phyloP scores from a whole-genome alignment of 2,888 invertebrate genomes.

The Noctua janthe region DNA sequence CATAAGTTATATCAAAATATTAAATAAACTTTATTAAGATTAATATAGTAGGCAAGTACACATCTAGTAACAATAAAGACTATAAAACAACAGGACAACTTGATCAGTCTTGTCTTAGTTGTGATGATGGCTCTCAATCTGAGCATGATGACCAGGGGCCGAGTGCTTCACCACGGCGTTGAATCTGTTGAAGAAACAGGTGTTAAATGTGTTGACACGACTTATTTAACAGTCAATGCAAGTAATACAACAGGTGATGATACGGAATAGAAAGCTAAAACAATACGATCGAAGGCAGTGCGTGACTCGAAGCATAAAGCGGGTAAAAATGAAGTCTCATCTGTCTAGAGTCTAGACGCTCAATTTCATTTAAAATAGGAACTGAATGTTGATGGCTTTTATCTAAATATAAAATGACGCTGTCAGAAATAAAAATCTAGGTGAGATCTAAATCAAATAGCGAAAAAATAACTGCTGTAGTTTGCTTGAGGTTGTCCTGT shows the following conservation, averaged over 20 bases:
- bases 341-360: slow-evolving; percentile 43
- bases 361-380: slow-evolving; percentile 23
- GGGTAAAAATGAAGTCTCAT: slow-evolving; percentile 20
- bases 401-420: slow-evolving; percentile 3
- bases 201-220: slow-evolving; percentile 1
- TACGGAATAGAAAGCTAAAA: slow-evolving; percentile 54
- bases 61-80: slow-evolving; percentile 84
- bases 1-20: slow-evolving; percentile 56
- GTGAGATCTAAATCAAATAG: background rate
- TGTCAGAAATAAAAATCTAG: background rate
- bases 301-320: slow-evolving; percentile 59
- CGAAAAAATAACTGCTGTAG: background rate
- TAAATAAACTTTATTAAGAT: slow-evolving; percentile 71
- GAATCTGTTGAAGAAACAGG: slow-evolving; percentile 82
- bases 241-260: slow-evolving; percentile 24
- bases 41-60: slow-evolving; percentile 76
- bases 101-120: slow-evolving; percentile 76
- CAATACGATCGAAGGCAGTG: slow-evolving; percentile 40
- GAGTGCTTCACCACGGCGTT: slow-evolving; percentile 91
- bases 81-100: slow-evolving; percentile 52
- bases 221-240: slow-evolving; percentile 12
- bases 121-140: slow-evolving; percentile 83
- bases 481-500: background rate
- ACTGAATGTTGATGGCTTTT: background rate
- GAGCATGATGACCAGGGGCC: slow-evolving; percentile 84